Evolutionary conservation across 2,113 vertebrate genomes (phyloP).

Genomic region (Trematocara stigmaticum): DNA sequence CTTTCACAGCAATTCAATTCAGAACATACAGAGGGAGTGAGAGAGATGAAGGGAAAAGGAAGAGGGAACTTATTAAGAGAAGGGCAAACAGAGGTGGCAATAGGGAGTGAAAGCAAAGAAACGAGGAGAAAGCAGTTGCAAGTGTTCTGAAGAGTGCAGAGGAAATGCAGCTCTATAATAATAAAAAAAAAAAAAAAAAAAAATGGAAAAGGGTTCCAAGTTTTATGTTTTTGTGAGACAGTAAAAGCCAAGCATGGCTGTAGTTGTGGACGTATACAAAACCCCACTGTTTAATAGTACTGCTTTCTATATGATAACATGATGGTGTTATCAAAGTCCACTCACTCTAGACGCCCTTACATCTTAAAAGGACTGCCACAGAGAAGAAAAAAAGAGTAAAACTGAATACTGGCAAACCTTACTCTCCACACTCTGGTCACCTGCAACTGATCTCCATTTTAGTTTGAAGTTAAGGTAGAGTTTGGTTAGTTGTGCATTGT

Average conservation of each 20-base stretch:
- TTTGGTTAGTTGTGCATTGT: not conserved
- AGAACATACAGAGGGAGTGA: conserved; percentile 6
- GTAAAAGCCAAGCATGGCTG: not conserved
- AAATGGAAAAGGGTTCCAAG: not conserved
- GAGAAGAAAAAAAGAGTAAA: not conserved
- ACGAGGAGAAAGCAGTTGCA: not conserved
- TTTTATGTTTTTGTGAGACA: not conserved
- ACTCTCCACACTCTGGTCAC: not conserved
- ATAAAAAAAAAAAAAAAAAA: not conserved
- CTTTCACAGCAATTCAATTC: conserved; percentile 41
- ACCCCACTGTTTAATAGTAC: not conserved
- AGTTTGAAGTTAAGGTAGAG: not conserved
- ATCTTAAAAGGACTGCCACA: not conserved
- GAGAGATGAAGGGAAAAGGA: not conserved
- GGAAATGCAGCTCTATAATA: not conserved
- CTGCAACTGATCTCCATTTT: not conserved
- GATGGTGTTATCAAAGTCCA: not conserved
- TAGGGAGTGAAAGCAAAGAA: not conserved
- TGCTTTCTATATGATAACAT: conserved; percentile 7
- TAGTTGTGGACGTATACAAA: not conserved
- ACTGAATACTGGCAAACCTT: not conserved
- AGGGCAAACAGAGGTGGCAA: conserved; percentile 4
- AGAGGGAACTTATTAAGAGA: conserved; percentile 5
- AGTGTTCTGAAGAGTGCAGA: not conserved
- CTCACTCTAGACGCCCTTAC: accelerated